Evolutionary conservation across 2,888 invertebrate genomes (phyloP), one percentile per base, ranked within the genome.

Genomic region (Margaritifera margaritifera): DNA sequence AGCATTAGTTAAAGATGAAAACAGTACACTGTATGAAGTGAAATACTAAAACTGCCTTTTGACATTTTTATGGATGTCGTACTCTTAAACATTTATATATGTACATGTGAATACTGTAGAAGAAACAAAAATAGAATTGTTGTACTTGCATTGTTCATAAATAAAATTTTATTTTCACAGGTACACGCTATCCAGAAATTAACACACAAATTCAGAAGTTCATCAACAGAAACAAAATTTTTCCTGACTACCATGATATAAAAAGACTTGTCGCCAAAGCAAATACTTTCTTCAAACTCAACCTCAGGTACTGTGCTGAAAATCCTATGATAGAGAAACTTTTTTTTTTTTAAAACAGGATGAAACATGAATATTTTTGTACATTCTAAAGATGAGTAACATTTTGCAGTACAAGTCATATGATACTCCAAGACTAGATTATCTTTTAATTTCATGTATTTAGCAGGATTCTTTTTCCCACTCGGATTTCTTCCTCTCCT

Each of bases 161-260:
- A 15, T 24, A 62, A 62, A 22, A 11, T 18, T 25, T 56, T 19
- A 50, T 31, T 66, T 69, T 76, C 79, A 20, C 90, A 92, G 79
- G 92, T 86, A 65, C 94, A 91, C 25, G 93, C 91, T 86, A 93
- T 92, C 85, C 92, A 25, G 89, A 88, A 72, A 84, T 91, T 11
- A 90, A 91, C 80, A 84, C 81, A 56, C 87, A 87, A 57, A 82
- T 91, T 51, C 87, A 88, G 65, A 89, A 81, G 66, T 90, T 89
- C 77, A 84, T 91, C 65, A 91, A 91, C 80, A 89, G 86, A 68
- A 84, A 79, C 62, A 86, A 87, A 72, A 82, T 82, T 42, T 91
- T 91, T 77, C 92, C 92, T 4, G 91, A 91, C 81, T 91, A 88
- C 75, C 80, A 82, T 31, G 91, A 91, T 75, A 82, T 91, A 11